phyloP scores from a whole-genome alignment of 2,113 vertebrate species.

The Clarias magur region DNA sequence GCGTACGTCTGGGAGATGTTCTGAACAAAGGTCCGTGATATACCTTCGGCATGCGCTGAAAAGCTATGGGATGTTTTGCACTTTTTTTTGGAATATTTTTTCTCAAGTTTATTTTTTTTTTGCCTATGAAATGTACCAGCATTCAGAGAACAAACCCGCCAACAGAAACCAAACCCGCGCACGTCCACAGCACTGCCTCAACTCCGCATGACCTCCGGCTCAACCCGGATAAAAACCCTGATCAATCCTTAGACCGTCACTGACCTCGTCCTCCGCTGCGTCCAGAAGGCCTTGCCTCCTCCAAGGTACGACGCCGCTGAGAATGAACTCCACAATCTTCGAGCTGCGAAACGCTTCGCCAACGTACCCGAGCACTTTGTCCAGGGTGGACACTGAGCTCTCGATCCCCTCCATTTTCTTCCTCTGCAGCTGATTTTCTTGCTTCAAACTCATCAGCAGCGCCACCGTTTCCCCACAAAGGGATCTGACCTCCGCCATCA shows the following conservation, averaged over 20 bases:
- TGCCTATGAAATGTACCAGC: neutral
- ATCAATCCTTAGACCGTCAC: constrained; percentile 56
- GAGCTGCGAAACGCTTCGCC: constrained; percentile 80
- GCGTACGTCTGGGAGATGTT: too few species aligned
- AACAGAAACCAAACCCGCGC: neutral
- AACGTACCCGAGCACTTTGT: constrained; percentile 76
- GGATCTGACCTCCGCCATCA: constrained; percentile 56
- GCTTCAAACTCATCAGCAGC: constrained; percentile 69
- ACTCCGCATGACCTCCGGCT: neutral
- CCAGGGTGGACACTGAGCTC: constrained; percentile 73
- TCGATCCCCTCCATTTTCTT: constrained; percentile 78
- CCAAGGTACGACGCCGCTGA: constrained; percentile 78
- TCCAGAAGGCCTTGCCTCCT: constrained; percentile 71
- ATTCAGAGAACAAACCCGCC: neutral
- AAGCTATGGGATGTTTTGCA: too few species aligned
- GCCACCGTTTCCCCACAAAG: constrained; percentile 74
- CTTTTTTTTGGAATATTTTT: neutral
- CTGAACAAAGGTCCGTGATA: too few species aligned
- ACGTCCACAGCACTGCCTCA: neutral
- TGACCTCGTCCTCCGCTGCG: constrained; percentile 71
- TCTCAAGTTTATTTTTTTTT: neutral
- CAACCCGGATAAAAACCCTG: neutral
- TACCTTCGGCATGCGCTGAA: too few species aligned
- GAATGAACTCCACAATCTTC: constrained; percentile 79
- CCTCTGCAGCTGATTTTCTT: constrained; percentile 72